Base-by-base conservation (phyloP, 2,113 vertebrate species). In the Anser cygnoides region DNA sequence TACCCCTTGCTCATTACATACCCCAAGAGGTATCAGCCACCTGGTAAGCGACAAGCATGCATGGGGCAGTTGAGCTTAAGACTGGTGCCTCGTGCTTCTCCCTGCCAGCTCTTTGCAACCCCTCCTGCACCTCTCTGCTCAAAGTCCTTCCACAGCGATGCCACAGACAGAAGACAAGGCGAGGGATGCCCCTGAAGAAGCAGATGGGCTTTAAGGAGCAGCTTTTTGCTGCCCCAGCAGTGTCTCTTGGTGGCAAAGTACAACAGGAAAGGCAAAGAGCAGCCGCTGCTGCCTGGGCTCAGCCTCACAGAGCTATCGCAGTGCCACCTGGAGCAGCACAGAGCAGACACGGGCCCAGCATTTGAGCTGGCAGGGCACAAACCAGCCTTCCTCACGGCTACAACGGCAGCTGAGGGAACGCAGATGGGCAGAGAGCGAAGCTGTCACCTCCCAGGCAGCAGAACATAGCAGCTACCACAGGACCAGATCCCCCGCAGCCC, bases 1-100 rank as follows among this genome's bases (percentile, higher is more conserved):
- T 52, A 58, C 7, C 4, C 20, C 43, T 72, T 49, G 29, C 13
- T 12, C 16, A 14, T 58, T 61, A 18, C 11, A 33, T 1, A 72
- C 14, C 62, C 43, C 44, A 39, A 1, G 0, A 41, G 12, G n/a
- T 18, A 59, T 5, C 11, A 4, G 22, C 49, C 28, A 71, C 29
- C 10, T 22, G 1, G 8, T 10, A 79, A 79, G 62, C 15, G 50
- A 21, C 46, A 58, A 90, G 75, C 31, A 26, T 0, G 16, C 14
- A 17, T 1, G 3, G 20, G 5, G 46, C 46, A 92, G 82, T 10
- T 62, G 55, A 77, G 22, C 46, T 50, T 50, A 49, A 37, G 65
- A 61, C 12, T 2, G 4, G 16, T 35, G 18, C 9, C 43, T 18
- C 31, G 0, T 4, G 21, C 41, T 59, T 90, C 67, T 65, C 35